Evolutionary conservation across 1,140 invertebrate species (phyloP).

Genomic region (Zaprionus nigranus): DNA sequence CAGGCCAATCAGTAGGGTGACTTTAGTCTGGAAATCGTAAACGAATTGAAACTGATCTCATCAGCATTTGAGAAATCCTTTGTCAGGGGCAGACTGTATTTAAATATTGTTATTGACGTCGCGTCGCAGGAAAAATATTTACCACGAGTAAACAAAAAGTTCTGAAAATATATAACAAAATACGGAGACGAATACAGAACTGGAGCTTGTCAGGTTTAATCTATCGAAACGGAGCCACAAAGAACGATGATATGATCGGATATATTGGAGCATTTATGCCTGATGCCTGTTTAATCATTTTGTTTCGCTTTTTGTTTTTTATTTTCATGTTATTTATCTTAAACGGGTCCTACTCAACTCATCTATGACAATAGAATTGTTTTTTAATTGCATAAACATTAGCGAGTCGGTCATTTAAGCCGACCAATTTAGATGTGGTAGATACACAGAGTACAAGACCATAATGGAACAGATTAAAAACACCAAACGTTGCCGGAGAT

Average conservation of each 20-base stretch:
- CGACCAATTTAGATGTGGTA: slow-evolving; percentile 30
- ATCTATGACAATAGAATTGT: slow-evolving; percentile 54
- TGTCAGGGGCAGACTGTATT: slow-evolving; percentile 22
- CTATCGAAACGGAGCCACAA: background rate
- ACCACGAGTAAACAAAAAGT: slow-evolving; percentile 16
- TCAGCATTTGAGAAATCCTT: slow-evolving; percentile 18
- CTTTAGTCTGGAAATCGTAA: background rate
- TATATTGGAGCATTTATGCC: slow-evolving; percentile 19
- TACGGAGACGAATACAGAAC: background rate
- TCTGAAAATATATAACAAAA: slow-evolving; percentile 5
- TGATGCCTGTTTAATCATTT: slow-evolving; percentile 30
- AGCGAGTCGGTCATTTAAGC: slow-evolving; percentile 30
- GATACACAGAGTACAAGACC: slow-evolving; percentile 22
- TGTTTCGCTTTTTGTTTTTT: slow-evolving; percentile 15
- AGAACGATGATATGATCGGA: background rate
- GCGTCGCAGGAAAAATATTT: slow-evolving; percentile 26
- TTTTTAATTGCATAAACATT: slow-evolving; percentile 68
- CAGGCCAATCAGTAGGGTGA: background rate
- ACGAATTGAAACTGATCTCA: slow-evolving; percentile 25
- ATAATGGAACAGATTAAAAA: slow-evolving; percentile 14
- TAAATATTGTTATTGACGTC: slow-evolving; percentile 40
- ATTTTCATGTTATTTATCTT: slow-evolving; percentile 32
- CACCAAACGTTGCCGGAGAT: slow-evolving; percentile 17
- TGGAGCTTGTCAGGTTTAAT: background rate
- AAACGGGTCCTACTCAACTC: slow-evolving; percentile 27